Evolutionary conservation across 2,888 invertebrate species (phyloP).

Genomic region (Scelioninae gen. 2): DNA sequence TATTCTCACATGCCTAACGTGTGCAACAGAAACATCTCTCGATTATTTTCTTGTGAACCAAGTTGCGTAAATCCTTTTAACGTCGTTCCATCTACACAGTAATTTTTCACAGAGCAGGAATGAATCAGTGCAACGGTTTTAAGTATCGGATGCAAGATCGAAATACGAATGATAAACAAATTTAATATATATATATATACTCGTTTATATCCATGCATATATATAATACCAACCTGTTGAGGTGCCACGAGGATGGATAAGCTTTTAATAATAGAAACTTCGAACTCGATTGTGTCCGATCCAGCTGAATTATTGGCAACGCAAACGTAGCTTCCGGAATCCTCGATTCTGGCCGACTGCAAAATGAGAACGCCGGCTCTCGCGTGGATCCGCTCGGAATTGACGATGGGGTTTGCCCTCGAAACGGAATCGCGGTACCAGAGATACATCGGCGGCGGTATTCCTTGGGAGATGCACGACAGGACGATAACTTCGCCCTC

Average conservation of each 20-base stretch:
- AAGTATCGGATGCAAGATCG: no score
- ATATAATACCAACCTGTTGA: conserved; percentile 71
- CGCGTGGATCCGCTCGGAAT: conserved; percentile 73
- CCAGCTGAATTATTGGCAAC: conserved; percentile 94
- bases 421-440: conserved; percentile 74
- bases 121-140: not conserved
- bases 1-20: no score
- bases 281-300: conserved; percentile 75
- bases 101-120: no score
- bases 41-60: no score
- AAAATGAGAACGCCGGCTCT: conserved; percentile 73
- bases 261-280: conserved; percentile 73
- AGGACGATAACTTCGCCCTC: conserved; percentile 75
- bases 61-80: no score
- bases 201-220: no score
- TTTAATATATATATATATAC: no score
- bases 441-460: conserved; percentile 75
- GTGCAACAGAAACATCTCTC: no score
- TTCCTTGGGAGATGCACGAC: conserved; percentile 76
- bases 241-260: conserved; percentile 73
- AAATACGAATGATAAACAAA: no score
- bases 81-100: no score
- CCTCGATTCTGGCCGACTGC: conserved; percentile 79
- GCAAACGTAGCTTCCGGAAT: conserved; percentile 91
- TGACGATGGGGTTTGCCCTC: conserved; percentile 70